Base-by-base conservation (phyloP, 2,888 invertebrate species). In the Chloroclysta siterata region DNA sequence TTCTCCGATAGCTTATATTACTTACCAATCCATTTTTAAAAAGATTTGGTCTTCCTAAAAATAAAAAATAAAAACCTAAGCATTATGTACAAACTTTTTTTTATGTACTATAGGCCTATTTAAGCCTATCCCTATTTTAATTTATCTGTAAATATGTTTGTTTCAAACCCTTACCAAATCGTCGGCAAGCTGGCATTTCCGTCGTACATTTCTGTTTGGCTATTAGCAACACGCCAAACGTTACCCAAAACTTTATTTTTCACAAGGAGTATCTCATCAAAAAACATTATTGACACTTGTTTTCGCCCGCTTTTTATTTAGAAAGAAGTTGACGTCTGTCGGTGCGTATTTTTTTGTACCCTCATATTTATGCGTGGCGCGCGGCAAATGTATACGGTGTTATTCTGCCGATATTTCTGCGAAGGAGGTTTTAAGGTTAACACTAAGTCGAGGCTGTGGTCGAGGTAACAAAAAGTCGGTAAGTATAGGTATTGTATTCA, bases 251-350 rank as follows among this genome's bases (percentile, higher is more conserved):
- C 17, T 17, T 48, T 28, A 50, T 50, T 44, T 29, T 53, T 50
- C 17, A 57, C 48, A 0, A 65, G 22, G 22, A 22, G 28, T 46
- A 50, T 33, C 2, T 57, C 42, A 29, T 44, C 29, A 13, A 60
- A 60, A 65, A 65, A 65, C 65, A 65, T 65, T 14, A 53, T 60
- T 60, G 36, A 41, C 11, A 48, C 53, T 56, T 55, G 33, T 36
- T 47, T 39, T 22, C 10, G 42, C 17, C 50, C 50, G 11, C n/a
- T 50, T 17, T 22, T 15, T n/a, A n/a, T n/a, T 22, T 39, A 15
- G 15, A 29, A 41, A 50, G 7, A n/a, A 44, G 7, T 53, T 42
- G 50, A 29, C 22, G 33, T 57, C 11, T 51, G 36, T 51, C 59
- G 55, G 7, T 53, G 55, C 42, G 28, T 33, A 33, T 64, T 52